A percentile compares a stretch with the other conserved stretches of the same genome.
phyloP scores from a whole-genome alignment of 2,113 vertebrate genomes.

The Oreochromis aureus region DNA sequence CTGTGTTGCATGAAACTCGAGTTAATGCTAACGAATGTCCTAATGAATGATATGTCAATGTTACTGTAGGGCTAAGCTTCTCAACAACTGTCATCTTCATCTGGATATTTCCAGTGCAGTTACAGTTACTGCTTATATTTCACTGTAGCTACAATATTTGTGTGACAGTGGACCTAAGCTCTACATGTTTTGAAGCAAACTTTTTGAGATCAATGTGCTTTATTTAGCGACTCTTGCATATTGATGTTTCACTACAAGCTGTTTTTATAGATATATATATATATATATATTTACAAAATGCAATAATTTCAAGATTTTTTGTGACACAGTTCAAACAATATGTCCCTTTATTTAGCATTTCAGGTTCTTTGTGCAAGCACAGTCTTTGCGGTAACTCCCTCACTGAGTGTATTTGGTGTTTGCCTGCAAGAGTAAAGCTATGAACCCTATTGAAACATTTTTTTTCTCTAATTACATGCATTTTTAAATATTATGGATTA shows the following conservation, averaged over 20 bases:
- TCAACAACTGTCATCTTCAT: background rate
- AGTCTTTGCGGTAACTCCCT: conserved; percentile 45
- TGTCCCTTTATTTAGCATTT: background rate
- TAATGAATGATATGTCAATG: background rate
- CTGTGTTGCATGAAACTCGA: conserved; percentile 56
- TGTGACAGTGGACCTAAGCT: background rate
- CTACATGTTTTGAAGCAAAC: background rate
- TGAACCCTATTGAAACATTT: conserved; percentile 83
- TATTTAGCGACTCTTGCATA: background rate
- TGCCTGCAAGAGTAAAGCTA: conserved; percentile 78
- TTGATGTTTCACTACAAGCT: background rate
- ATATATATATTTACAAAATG: background rate
- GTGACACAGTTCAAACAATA: conserved; percentile 50
- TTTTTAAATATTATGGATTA: conserved; percentile 43
- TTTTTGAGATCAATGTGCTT: background rate
- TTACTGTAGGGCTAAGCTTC: background rate
- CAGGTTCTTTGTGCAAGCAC: conserved; percentile 71
- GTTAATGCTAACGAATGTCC: background rate
- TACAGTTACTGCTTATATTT: background rate
- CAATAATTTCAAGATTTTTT: conserved; percentile 43
- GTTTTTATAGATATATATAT: background rate
- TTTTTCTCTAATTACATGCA: conserved; percentile 45
- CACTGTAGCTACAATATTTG: background rate
- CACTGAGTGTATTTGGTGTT: conserved; percentile 70
- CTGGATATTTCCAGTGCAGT: background rate